phyloP scores from a whole-genome alignment of 1,140 invertebrate genomes.

The Patella vulgata region DNA sequence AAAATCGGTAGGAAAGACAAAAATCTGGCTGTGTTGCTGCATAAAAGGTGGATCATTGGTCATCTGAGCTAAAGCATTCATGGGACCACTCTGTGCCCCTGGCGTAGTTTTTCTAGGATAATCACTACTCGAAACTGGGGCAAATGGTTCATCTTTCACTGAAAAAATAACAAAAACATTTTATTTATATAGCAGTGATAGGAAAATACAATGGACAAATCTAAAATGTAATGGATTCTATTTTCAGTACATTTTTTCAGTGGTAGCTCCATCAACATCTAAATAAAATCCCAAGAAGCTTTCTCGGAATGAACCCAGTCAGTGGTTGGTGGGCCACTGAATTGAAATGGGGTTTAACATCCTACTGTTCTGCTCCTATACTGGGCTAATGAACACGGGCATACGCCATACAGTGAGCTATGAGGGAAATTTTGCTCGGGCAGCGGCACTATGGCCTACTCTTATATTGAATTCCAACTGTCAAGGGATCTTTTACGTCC shows the following conservation, averaged over 20 bases:
- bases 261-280: no score
- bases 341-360: no score
- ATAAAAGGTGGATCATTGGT: constrained; percentile 47
- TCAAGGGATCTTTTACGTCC: no score
- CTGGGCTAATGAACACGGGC: no score
- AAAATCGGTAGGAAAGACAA: constrained; percentile 93
- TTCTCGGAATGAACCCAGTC: no score
- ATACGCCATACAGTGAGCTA: no score
- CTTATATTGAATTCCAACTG: no score
- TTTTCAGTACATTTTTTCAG: constrained; percentile 2
- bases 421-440: no score
- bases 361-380: no score
- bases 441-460: no score
- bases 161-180: constrained; percentile 29
- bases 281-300: no score
- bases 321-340: no score
- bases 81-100: constrained; percentile 14
- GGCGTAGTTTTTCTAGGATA: constrained; percentile 11
- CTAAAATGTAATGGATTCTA: background rate
- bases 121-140: background rate
- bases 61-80: constrained; percentile 31
- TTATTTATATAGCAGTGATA: constrained; percentile 10
- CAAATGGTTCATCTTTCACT: constrained; percentile 23
- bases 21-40: constrained; percentile 98
- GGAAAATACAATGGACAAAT: background rate